Evolutionary conservation across 2,797 vertebrate genomes (phyloP).

Genomic region (Alectoris magna): DNA sequence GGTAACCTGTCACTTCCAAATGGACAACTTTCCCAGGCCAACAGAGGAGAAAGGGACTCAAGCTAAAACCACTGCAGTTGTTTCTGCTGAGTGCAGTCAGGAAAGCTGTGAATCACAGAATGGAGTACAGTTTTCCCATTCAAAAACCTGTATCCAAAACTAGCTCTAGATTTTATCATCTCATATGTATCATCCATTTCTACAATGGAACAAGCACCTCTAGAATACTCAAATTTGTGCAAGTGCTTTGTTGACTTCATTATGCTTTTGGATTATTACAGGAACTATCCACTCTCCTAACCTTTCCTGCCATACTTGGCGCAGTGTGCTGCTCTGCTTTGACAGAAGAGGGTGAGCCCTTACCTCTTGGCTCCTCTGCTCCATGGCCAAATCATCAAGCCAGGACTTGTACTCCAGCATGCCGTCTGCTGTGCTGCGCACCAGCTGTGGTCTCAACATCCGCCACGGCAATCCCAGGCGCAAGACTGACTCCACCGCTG

Average conservation of each 20-base stretch:
- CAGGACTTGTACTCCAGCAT: conserved; percentile 87
- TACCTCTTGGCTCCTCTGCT: conserved; percentile 86
- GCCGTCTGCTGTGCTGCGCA: conserved; percentile 69
- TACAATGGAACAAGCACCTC: background rate
- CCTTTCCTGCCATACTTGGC: accelerated
- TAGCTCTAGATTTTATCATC: background rate
- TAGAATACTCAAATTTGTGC: background rate
- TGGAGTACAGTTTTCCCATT: background rate
- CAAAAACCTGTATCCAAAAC: background rate
- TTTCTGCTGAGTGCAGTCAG: background rate
- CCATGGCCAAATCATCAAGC: conserved; percentile 87
- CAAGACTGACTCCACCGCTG: conserved; percentile 84
- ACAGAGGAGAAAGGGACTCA: accelerated
- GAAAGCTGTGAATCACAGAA: background rate
- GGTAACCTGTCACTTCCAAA: background rate
- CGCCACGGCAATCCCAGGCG: conserved; percentile 90
- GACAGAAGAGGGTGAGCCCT: background rate
- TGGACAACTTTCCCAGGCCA: accelerated
- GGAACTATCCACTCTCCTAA: background rate
- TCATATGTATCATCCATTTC: background rate
- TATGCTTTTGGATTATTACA: background rate
- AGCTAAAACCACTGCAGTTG: background rate
- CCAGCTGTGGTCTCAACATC: conserved; percentile 88
- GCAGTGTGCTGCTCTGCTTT: background rate
- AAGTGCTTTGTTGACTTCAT: background rate